Evolutionary conservation across 2,888 invertebrate genomes (phyloP), one percentile per base, ranked within the genome.

Genomic region (Mayetiola destructor): DNA sequence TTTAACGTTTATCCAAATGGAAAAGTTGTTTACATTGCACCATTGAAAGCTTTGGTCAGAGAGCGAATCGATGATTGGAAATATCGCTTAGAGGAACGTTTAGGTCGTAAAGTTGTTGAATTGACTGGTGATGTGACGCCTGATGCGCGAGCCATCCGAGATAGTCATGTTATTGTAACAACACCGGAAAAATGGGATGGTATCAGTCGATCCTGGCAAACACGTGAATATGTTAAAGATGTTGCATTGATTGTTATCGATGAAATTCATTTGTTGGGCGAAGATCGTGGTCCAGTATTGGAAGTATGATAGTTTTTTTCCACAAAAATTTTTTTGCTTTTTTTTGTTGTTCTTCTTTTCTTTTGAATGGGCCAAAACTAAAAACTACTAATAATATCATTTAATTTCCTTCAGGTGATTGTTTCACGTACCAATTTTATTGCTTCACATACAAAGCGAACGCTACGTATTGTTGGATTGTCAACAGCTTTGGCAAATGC

Each of bases 171-270:
- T 1, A 97, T 99, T 63, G 93, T 99, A 0, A 99, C 99, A 0
- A 99, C 99, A 0, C 99, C 99, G 0, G 99, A 99, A 73, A 99
- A 99, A 71, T 99, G 99, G 99, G 99, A 99, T 72, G 97, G 97
- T 57, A 91, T 99, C 66, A 95, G 94, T 73, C 80, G 97, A 59
- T 93, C 92, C 60, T 99, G 97, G 97, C 94, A 96, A 68, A 95
- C 92, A 0, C 80, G 99, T 63, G 85, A 84, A 69, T 99, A 97
- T 66, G 97, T 99, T 0, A 80, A 82, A 58, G 81, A 90, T 65
- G 94, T 97, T 0, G 84, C 88, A 0, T 75, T 97, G 8, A 88
- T 97, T 61, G 84, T 99, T 30, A 96, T 99, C 62, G 99, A 99
- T 69, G 99, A 99, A 75, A 97, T 99, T 64, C 99, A 99, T 75